Evolutionary conservation across 2,797 vertebrate species (phyloP).

Genomic region (Jordanella pulchra): DNA sequence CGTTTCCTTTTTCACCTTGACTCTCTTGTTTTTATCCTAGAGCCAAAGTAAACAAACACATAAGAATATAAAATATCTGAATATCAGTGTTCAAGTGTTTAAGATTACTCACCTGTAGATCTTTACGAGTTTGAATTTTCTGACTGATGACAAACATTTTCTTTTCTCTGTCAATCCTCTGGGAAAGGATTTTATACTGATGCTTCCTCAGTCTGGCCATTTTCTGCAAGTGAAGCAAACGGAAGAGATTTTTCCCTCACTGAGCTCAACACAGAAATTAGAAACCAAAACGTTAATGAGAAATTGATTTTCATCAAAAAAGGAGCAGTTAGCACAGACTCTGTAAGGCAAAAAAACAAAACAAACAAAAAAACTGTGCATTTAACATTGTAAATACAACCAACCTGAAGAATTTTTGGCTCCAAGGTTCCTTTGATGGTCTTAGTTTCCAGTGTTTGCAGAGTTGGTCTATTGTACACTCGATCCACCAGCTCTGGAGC

Average conservation of each 20-base stretch:
- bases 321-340: neutral
- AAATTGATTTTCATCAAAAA: neutral
- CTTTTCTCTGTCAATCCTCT: constrained; percentile 92
- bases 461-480: constrained; percentile 91
- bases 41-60: constrained; percentile 11
- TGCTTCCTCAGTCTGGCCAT: constrained; percentile 83
- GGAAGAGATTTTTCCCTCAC: neutral
- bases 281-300: neutral
- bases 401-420: constrained; percentile 76
- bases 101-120: constrained; percentile 84
- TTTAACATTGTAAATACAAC: constrained; percentile 1
- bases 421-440: constrained; percentile 81
- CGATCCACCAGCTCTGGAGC: constrained; percentile 86
- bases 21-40: constrained; percentile 91
- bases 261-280: neutral
- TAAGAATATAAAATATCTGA: neutral
- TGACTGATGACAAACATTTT: constrained; percentile 90
- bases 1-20: constrained; percentile 91
- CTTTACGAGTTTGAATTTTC: constrained; percentile 95
- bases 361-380: neutral
- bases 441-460: constrained; percentile 85
- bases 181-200: constrained; percentile 86
- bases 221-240: constrained; percentile 72
- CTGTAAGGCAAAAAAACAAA: neutral
- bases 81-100: neutral